A percentile compares a stretch with the other conserved stretches of the same genome.
Evolutionary conservation across 2,888 invertebrate species (phyloP).

Genomic region (Nymphalis urticae): DNA sequence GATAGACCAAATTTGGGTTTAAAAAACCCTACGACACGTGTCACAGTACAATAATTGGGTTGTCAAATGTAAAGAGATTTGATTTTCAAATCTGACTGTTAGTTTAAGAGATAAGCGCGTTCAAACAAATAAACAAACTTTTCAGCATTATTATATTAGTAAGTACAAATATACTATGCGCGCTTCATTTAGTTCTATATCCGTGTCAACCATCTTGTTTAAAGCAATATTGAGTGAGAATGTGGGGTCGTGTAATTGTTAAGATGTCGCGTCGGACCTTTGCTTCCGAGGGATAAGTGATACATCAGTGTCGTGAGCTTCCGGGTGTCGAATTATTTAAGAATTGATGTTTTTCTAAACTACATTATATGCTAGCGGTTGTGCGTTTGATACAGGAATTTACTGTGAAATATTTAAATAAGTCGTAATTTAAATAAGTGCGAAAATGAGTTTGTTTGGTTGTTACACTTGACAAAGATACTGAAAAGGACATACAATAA

Average conservation of each 20-base stretch:
- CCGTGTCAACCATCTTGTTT: conserved; percentile 51
- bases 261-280: conserved; percentile 61
- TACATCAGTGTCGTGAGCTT: conserved; percentile 70
- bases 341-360: conserved; percentile 19
- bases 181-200: conserved; percentile 12
- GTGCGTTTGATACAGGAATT: neutral
- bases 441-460: too few species aligned
- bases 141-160: neutral
- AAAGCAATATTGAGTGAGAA: conserved; percentile 72
- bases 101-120: too few species aligned
- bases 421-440: too few species aligned
- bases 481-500: too few species aligned
- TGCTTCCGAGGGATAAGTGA: conserved; percentile 57
- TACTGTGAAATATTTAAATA: neutral
- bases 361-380: neutral
- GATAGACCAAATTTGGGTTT: too few species aligned
- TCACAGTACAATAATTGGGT: too few species aligned
- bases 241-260: conserved; percentile 73
- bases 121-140: too few species aligned
- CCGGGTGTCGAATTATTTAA: conserved; percentile 42
- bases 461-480: too few species aligned
- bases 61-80: too few species aligned
- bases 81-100: too few species aligned
- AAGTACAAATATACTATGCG: neutral
- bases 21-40: too few species aligned